Evolutionary conservation across 2,797 vertebrate species (phyloP).

Genomic region (Falco rusticolus): DNA sequence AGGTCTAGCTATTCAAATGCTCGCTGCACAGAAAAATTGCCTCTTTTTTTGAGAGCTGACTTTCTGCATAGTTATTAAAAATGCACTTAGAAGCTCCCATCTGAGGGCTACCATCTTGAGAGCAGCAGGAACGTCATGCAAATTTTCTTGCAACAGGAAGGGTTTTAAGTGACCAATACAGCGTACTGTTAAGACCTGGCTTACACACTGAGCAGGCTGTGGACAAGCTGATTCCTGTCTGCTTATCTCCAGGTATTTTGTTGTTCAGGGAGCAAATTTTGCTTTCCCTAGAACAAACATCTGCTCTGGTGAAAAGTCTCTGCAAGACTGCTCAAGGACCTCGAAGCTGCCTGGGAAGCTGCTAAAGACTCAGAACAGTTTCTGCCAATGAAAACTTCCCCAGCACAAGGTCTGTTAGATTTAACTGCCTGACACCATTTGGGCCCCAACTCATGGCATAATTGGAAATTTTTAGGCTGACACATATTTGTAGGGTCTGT

Average conservation of each 20-base stretch:
- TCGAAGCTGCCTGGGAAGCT: background rate
- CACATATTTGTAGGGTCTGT: constrained; percentile 36
- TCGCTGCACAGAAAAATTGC: background rate
- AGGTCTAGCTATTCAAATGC: constrained; percentile 13
- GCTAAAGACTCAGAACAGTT: background rate
- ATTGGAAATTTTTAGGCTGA: constrained; percentile 25
- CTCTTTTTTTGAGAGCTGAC: background rate
- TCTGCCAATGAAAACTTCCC: background rate
- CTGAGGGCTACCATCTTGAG: background rate
- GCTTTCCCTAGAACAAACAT: background rate
- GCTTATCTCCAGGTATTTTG: background rate
- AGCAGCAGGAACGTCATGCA: background rate
- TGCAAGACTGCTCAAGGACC: background rate
- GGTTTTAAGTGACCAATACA: background rate
- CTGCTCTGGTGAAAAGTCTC: background rate
- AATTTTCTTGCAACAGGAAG: background rate
- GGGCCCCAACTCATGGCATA: background rate
- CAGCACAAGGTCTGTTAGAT: background rate
- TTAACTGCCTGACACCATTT: background rate
- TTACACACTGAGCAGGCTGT: background rate
- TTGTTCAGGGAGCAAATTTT: background rate
- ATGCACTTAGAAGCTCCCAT: background rate
- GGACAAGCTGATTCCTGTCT: background rate
- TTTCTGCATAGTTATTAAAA: background rate
- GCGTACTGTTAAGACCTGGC: background rate